Evolutionary conservation across 2,888 invertebrate species (phyloP).

Genomic region (Athrips mouffetella): DNA sequence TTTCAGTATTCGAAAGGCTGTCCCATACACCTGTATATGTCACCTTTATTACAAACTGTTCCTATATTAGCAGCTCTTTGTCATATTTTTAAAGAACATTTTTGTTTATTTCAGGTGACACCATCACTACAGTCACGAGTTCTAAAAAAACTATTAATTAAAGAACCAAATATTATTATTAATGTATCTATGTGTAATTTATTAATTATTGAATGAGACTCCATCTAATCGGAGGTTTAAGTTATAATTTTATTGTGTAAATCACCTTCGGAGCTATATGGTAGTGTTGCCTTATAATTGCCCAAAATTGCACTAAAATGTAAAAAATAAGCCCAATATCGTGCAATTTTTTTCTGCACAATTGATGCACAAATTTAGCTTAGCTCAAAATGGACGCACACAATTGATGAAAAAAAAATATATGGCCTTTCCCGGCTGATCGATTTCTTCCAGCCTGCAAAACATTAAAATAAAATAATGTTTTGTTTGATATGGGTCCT

Average conservation of each 20-base stretch:
- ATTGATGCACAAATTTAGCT: too few species aligned
- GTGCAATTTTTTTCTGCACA: neutral
- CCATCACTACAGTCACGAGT: slow-evolving; percentile 53
- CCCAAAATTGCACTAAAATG: neutral
- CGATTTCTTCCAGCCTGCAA: neutral
- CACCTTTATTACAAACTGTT: too few species aligned
- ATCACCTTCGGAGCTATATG: neutral
- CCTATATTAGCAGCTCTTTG: too few species aligned
- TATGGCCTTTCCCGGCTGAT: neutral
- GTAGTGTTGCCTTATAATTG: neutral
- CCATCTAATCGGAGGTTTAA: slow-evolving; percentile 47
- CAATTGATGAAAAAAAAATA: neutral
- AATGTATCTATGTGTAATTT: slow-evolving; percentile 67
- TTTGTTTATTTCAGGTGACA: slow-evolving; percentile 44
- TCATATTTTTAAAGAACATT: slow-evolving; percentile 10
- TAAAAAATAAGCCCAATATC: neutral
- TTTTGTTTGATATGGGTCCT: too few species aligned
- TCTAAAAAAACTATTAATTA: slow-evolving; percentile 47
- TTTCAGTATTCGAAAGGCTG: too few species aligned
- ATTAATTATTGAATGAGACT: slow-evolving; percentile 54
- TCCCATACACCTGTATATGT: too few species aligned
- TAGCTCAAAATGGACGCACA: slow-evolving; percentile 1
- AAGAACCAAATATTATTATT: slow-evolving; percentile 76
- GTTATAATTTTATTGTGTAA: slow-evolving; percentile 43
- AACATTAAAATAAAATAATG: too few species aligned